These are phyloP conservation scores for Tokudaia tokunoshimensis DNA, from an alignment of 2,797 vertebrate genomes.

Conservation along the genomic window DNA sequence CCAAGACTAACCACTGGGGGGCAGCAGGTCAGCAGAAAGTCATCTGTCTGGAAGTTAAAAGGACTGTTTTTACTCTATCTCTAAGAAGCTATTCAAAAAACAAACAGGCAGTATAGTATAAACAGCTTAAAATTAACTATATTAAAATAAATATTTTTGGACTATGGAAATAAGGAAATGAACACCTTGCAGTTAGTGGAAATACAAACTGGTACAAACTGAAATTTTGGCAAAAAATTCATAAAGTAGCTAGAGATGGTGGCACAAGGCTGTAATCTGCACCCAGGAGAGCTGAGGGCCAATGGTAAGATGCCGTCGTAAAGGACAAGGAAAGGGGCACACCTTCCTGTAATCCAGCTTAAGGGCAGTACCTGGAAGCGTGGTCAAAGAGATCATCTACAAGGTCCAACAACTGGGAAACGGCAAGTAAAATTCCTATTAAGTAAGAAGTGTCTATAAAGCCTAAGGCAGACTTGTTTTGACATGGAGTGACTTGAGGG, in stretches of 20 bases:
- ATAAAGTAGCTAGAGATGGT: neutral
- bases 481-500: neutral
- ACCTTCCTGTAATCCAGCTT: neutral
- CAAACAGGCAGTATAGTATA: neutral
- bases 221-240: slow-evolving; percentile 18
- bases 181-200: neutral
- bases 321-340: neutral
- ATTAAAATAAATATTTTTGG: neutral
- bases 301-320: neutral
- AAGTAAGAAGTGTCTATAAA: slow-evolving; percentile 9
- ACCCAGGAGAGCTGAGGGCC: neutral
- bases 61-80: neutral
- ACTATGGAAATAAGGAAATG: neutral
- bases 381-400: neutral
- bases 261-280: neutral
- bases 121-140: neutral
- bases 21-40: slow-evolving; percentile 57
- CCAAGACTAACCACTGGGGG: slow-evolving; percentile 68
- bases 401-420: neutral
- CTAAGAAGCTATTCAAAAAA: slow-evolving; percentile 13
- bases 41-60: neutral
- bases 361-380: neutral
- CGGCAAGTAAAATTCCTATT: neutral
- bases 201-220: neutral
- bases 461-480: neutral